Conservation (phyloP, 2,113 vertebrate genomes). For the Rhabdornis inornatus region DNA sequence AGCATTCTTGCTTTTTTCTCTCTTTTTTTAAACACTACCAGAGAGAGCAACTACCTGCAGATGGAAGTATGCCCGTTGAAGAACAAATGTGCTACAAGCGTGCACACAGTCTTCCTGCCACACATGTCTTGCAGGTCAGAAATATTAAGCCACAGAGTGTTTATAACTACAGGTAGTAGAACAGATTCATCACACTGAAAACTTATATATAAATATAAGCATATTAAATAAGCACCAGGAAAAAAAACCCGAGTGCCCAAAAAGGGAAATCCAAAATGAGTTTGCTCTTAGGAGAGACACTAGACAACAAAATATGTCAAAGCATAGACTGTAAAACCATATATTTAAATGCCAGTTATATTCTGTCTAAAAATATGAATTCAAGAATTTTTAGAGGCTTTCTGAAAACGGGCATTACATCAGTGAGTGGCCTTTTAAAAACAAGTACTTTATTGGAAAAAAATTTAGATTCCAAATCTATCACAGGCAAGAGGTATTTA, state of each 20-base stretch:
- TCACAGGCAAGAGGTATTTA: not conserved
- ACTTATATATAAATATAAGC: fast-evolving
- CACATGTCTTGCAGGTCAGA: not conserved
- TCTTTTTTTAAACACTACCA: not conserved
- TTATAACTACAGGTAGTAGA: not conserved
- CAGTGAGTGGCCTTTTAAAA: not conserved
- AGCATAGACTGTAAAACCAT: not conserved
- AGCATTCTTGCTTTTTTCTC: not conserved
- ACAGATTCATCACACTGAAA: not conserved
- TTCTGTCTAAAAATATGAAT: not conserved
- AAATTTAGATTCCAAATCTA: not conserved
- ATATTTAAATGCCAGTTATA: not conserved
- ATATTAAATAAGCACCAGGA: not conserved
- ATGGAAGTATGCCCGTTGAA: not conserved
- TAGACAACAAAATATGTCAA: not conserved
- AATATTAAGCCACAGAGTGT: not conserved
- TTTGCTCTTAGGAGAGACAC: not conserved
- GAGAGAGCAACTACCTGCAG: not conserved
- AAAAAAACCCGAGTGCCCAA: not conserved
- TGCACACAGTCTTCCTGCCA: not conserved
- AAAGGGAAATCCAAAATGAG: not conserved
- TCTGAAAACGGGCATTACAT: not conserved
- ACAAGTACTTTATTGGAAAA: not conserved
- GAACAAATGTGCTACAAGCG: not conserved
- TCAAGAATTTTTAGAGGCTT: not conserved